Evolutionary conservation across 64 coral and sea anemone genomes (phyloP), one percentile per base, ranked within the genome.

Genomic region (Montipora efflorescens): DNA sequence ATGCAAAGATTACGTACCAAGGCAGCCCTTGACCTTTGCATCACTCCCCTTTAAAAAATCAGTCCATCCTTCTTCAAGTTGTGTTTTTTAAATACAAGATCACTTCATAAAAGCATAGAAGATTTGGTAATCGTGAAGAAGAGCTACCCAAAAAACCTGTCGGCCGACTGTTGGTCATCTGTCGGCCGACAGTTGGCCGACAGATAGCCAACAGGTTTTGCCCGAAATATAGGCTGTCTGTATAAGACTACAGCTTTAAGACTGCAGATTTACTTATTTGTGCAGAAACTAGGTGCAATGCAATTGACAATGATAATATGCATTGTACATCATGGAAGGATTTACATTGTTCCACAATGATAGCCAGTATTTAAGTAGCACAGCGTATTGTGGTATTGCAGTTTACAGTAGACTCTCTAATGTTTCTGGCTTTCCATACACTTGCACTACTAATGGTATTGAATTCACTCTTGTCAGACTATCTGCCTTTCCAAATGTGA

Each of bases 11-110:
- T 90, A 67, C 77, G 88, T 79, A 78, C 74, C 28, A 16, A 78
- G 10, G 88, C 73, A 2, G 8, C 49, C 49, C 55, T 90, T 10
- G 2, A 78, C 22, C 53, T 79, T 61, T 90, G 53, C 47, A 14
- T 90, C n/a, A 4, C 22, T 90, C 77, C 23, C 23, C 11, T 90
- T 77, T 79, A 90, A 47, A 67, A 90, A 44, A 10, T 28, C 0
- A 51, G 51, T 67, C 11, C 46, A 67, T 19, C 21, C 16, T 51
- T 21, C 7, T 90, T 90, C 36, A 90, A 80, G 78, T 18, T 90
- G 8, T 71, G 23, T 80, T 90, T 68, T 90, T 25, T 90, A n/a
- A 90, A 90, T 75, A 36, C 76, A 61, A 62, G 78, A 72, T 90
- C 89, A 44, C 49, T 90, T 19, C 89, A 90, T 72, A 67, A 78